Evolutionary conservation across 2,888 invertebrate species (phyloP).

Genomic region (Lithophane socia): DNA sequence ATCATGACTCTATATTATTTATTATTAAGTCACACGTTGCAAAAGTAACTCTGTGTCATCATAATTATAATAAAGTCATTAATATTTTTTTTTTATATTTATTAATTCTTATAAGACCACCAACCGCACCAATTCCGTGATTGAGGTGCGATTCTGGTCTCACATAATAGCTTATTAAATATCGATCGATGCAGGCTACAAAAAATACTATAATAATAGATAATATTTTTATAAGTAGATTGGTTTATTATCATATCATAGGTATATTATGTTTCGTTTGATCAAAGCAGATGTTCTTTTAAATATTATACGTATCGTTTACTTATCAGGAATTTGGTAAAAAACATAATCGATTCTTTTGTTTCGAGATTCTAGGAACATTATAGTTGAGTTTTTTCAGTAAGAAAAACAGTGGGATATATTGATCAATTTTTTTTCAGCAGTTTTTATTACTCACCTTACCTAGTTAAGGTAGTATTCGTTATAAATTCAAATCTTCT

Average conservation of each 20-base stretch:
- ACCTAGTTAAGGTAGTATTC: background rate
- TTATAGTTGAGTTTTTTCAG: background rate
- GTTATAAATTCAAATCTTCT: background rate
- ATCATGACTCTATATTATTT: too few relatives aligned
- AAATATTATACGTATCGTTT: slow-evolving; percentile 12
- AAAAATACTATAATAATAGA: slow-evolving; percentile 7
- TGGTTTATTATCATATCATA: slow-evolving; percentile 6
- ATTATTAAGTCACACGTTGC: too few relatives aligned
- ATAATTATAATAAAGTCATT: too few relatives aligned
- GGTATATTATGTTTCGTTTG: background rate
- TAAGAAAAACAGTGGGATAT: background rate
- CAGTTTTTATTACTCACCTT: background rate
- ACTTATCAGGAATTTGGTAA: background rate
- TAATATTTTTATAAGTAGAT: background rate
- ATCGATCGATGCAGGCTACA: background rate
- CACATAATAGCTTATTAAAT: background rate
- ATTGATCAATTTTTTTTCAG: background rate
- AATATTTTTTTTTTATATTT: too few relatives aligned
- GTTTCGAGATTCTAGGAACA: background rate
- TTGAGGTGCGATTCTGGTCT: background rate
- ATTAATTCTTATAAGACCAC: background rate
- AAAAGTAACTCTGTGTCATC: too few relatives aligned
- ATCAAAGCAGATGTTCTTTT: slow-evolving; percentile 1
- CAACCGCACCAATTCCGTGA: background rate
- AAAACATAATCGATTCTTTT: slow-evolving; percentile 12